Base-by-base conservation (phyloP, 2,888 invertebrate species). In the Seira ritae region DNA sequence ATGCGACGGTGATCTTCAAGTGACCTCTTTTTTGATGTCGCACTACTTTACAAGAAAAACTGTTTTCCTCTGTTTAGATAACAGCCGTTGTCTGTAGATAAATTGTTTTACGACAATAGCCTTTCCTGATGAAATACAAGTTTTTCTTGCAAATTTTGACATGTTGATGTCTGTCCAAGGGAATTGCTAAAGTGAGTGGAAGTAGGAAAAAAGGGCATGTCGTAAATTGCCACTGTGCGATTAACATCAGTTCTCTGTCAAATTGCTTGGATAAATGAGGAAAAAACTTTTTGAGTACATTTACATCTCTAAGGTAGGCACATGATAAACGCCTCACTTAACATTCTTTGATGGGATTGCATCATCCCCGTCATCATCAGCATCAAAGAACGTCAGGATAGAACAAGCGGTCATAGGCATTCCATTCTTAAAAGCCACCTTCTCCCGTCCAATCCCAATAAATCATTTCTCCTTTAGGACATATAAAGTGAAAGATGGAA, bases 401-500 rank as follows among this genome's bases (percentile, higher is more conserved):
- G 31, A 31, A 22, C 23, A 68, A 15, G 24, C n/a, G 23, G 23
- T 24, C 68, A 68, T 68, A n/a, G 68, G 1, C 20, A 23, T 17
- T 42, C 20, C 46, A 20, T 46, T 20, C 20, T 42, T 19, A 42
- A 69, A 69, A 46, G 46, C 24, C 42, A 37, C 65, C 65, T 42
- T 55, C 23, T 72, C 65, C n/a, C 67, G 31, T 75, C 75, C 67
- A 66, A 42, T 75, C 66, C 19, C 75, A 42, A 80, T 80, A 80
- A 80, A 80, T 80, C 80, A 80, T 80, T 80, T 80, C 68, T 37
- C 31, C 31, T 31, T 68, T 55, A 50, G 73, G 67, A 80, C 80
- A 73, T 80, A 71, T 72, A 4, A 55, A 31, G 68, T 62, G 78
- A 42, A 68, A 71, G 72, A 79, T 79, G 78, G 78, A 73, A 80